Evolutionary conservation across 2,113 vertebrate species (phyloP).

Genomic region (Colinus virginianus): DNA sequence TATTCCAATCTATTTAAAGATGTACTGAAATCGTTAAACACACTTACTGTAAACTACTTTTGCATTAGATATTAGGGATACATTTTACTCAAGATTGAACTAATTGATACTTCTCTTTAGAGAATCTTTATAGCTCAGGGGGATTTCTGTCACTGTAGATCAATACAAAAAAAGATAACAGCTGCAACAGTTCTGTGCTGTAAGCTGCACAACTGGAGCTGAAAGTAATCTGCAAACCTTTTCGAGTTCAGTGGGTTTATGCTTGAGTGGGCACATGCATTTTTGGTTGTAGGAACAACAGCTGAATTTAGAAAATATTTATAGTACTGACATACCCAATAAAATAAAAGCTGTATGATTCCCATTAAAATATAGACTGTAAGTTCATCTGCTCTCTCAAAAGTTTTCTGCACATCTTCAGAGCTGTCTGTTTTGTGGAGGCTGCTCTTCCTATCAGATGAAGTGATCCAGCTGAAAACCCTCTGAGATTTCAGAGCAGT

Average conservation of each 20-base stretch:
- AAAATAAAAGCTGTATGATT: not conserved
- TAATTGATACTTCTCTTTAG: not conserved
- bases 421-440: not conserved
- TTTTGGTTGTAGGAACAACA: slow-evolving; percentile 10
- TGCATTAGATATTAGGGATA: not conserved
- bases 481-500: not conserved
- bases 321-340: not conserved
- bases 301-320: slow-evolving; percentile 10
- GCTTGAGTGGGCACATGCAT: not conserved
- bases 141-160: not conserved
- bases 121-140: slow-evolving; percentile 29
- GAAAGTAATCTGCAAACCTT: slow-evolving; percentile 20
- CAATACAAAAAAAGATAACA: not conserved
- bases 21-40: not conserved
- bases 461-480: not conserved
- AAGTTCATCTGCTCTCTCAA: not conserved
- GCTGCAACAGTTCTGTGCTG: slow-evolving; percentile 6
- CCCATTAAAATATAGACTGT: not conserved
- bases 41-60: not conserved
- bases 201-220: slow-evolving; percentile 38
- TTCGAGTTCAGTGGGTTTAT: not conserved
- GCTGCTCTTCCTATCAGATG: not conserved
- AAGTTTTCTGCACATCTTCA: not conserved
- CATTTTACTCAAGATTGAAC: not conserved
- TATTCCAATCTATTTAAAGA: not conserved